Percentiles rank a stretch among this genome's conserved stretches.
Conservation (phyloP, 2,113 vertebrate genomes). For the Menura novaehollandiae region DNA sequence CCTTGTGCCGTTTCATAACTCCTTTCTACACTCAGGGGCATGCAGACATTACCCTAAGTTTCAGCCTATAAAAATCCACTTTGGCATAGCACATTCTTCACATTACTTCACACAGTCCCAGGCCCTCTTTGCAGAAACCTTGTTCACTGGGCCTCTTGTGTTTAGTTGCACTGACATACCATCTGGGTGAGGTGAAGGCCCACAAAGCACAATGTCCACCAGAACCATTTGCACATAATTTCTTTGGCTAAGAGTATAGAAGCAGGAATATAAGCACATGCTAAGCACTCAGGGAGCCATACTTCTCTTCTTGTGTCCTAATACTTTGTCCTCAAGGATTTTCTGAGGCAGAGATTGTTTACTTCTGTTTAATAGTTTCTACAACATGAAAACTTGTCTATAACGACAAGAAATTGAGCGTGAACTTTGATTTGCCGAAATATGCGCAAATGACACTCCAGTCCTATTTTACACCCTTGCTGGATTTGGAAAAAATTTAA, state of each 20-base stretch:
- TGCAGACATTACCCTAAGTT: neutral
- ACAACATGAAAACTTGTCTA: neutral
- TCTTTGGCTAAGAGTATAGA: neutral
- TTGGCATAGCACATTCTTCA: neutral
- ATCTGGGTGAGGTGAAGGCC: neutral
- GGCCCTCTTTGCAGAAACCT: neutral
- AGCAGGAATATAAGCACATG: neutral
- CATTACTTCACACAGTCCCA: neutral
- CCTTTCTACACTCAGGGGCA: fast-evolving
- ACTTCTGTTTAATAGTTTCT: neutral
- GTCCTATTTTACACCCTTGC: neutral
- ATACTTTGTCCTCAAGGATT: neutral
- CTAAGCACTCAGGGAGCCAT: neutral
- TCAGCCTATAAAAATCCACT: neutral
- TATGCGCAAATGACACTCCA: neutral
- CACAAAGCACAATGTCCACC: fast-evolving
- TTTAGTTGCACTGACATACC: neutral
- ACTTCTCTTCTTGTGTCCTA: neutral
- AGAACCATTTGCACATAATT: neutral
- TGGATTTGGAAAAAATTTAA: neutral
- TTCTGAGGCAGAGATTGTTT: neutral
- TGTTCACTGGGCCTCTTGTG: too few relatives aligned
- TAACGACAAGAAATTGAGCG: neutral
- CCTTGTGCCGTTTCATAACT: neutral
- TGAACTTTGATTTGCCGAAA: neutral